Percentiles rank a stretch among this genome's conserved stretches.
These are phyloP conservation scores for Poeciliopsis turneri DNA, from an alignment of 2,797 vertebrate genomes.

Conservation along the genomic window DNA sequence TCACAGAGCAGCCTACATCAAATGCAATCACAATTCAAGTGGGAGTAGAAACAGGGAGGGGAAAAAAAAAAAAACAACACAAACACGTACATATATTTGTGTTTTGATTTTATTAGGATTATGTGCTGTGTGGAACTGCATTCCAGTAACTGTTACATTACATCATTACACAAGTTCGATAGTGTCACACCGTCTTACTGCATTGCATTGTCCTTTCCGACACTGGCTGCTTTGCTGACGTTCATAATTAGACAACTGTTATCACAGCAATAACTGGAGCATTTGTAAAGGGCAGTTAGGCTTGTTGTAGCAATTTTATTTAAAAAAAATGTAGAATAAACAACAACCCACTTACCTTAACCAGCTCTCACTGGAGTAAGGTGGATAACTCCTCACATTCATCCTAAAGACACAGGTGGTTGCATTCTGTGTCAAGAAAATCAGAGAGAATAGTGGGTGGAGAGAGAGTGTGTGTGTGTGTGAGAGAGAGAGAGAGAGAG, in stretches of 20 bases:
- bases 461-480: conserved; percentile 19
- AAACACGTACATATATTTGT: conserved; percentile 24
- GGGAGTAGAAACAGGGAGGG: conserved; percentile 40
- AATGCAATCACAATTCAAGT: conserved; percentile 60
- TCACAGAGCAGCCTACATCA: conserved; percentile 68
- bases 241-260: conserved; percentile 52
- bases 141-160: conserved; percentile 59
- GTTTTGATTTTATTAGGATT: conserved; percentile 69
- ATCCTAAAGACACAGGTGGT: conserved; percentile 65
- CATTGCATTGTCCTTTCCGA: conserved; percentile 38
- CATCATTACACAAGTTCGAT: conserved; percentile 65
- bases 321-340: conserved; percentile 46
- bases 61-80: background rate
- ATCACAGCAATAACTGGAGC: conserved; percentile 46
- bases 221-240: conserved; percentile 42
- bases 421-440: conserved; percentile 64
- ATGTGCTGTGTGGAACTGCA: conserved; percentile 61
- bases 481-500: background rate
- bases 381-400: conserved; percentile 39
- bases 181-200: conserved; percentile 44
- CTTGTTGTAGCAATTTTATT: conserved; percentile 50
- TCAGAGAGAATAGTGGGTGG: conserved; percentile 57
- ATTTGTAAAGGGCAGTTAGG: conserved; percentile 43
- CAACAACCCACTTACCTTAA: conserved; percentile 77
- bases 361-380: conserved; percentile 62